These are phyloP conservation scores for Drosophila meridiana DNA, from an alignment of 2,888 invertebrate genomes.

Conservation along the genomic window DNA sequence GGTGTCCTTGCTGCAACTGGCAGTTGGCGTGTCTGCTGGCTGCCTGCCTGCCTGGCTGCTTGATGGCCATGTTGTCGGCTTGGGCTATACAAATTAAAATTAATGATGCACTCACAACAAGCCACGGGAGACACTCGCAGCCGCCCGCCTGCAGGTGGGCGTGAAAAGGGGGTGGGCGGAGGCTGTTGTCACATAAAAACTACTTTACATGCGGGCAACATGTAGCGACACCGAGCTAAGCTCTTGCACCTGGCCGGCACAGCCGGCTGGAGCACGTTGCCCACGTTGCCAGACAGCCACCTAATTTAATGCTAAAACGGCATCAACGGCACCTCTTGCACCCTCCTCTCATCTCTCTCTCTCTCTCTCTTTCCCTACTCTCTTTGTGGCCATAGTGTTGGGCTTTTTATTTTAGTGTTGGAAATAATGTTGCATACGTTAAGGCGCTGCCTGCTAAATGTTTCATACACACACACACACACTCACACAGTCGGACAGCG, in stretches of 20 bases:
- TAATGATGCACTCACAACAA: constrained; percentile 78
- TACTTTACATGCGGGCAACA: constrained; percentile 77
- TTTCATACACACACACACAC: constrained; percentile 46
- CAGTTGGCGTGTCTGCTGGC: constrained; percentile 51
- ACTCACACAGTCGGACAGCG: background rate
- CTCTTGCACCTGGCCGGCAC: constrained; percentile 67
- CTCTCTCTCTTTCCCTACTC: background rate
- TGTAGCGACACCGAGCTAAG: constrained; percentile 64
- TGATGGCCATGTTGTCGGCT: constrained; percentile 68
- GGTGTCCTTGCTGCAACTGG: constrained; percentile 59
- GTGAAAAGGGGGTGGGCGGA: background rate
- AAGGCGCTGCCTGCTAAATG: constrained; percentile 75
- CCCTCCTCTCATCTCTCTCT: background rate
- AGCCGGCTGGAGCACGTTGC: constrained; percentile 31
- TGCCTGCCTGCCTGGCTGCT: constrained; percentile 25
- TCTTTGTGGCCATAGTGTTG: constrained; percentile 50
- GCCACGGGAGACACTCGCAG: constrained; percentile 43
- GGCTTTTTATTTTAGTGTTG: constrained; percentile 67
- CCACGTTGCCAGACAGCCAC: constrained; percentile 53
- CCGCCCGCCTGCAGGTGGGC: constrained; percentile 1
- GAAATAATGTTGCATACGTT: constrained; percentile 73
- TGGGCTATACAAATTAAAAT: constrained; percentile 77
- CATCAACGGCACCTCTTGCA: constrained; percentile 37
- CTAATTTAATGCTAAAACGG: constrained; percentile 73
- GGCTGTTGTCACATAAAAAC: constrained; percentile 66